phyloP scores from a whole-genome alignment of 2,113 vertebrate species.

The Sapayoa aenigma region DNA sequence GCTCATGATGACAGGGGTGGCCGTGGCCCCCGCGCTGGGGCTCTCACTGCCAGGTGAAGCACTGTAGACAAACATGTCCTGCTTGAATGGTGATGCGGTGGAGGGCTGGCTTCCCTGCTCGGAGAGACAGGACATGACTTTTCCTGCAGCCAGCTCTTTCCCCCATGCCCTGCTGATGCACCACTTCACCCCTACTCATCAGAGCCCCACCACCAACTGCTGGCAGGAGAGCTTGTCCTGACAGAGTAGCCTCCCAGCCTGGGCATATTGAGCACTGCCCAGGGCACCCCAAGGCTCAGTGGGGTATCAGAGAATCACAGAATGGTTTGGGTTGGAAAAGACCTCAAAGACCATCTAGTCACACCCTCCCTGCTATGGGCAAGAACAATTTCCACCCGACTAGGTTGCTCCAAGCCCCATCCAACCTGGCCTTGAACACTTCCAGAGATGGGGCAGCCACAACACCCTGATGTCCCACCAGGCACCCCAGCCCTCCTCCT shows the following conservation, averaged over 20 bases:
- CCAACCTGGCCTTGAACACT: background rate
- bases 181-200: fast-evolving
- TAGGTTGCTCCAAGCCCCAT: background rate
- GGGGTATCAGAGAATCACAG: background rate
- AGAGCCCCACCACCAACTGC: fast-evolving
- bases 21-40: conserved; percentile 64
- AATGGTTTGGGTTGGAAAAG: background rate
- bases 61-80: conserved; percentile 82
- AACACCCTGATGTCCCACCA: fast-evolving
- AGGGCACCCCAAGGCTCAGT: fast-evolving
- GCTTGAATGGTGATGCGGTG: conserved; percentile 78
- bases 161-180: fast-evolving
- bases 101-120: conserved; percentile 80
- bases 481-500: too few relatives aligned
- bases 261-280: background rate
- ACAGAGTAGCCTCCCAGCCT: fast-evolving
- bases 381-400: fast-evolving
- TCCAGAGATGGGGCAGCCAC: background rate
- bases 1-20: conserved; percentile 86
- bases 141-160: background rate
- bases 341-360: background rate
- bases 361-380: background rate
- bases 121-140: background rate
- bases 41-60: conserved; percentile 74
- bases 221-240: background rate